Conservation (phyloP, 2,797 vertebrate genomes). For the Phalanger gymnotis region DNA sequence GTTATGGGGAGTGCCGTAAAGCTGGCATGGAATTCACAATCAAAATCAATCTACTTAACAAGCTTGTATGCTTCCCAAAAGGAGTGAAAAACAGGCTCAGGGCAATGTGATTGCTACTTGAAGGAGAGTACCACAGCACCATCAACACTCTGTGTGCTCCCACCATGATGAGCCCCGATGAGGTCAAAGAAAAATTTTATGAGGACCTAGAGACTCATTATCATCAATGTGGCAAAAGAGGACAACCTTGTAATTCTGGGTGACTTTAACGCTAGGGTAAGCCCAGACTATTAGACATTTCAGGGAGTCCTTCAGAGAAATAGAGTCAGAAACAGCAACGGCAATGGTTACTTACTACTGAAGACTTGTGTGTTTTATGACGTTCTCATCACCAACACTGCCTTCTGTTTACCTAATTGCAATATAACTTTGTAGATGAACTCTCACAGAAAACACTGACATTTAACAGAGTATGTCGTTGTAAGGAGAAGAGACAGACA, state of each 20-base stretch:
- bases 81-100: neutral
- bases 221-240: neutral
- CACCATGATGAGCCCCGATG: neutral
- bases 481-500: too few relatives aligned
- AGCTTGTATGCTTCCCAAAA: neutral
- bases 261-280: neutral
- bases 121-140: neutral
- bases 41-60: too few relatives aligned
- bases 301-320: neutral
- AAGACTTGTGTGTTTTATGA: neutral
- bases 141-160: neutral
- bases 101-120: neutral
- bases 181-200: neutral
- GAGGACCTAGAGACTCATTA: neutral
- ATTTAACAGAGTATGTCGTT: too few relatives aligned
- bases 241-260: neutral
- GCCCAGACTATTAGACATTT: neutral
- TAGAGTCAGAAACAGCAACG: neutral
- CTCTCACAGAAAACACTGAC: neutral
- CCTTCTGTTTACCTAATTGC: neutral
- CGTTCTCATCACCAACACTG: neutral
- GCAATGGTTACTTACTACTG: neutral
- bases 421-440: neutral
- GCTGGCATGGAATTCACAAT: neutral
- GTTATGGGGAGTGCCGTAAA: too few relatives aligned